Evolutionary conservation across 2,797 vertebrate species (phyloP).

Genomic region (Esox lucius): DNA sequence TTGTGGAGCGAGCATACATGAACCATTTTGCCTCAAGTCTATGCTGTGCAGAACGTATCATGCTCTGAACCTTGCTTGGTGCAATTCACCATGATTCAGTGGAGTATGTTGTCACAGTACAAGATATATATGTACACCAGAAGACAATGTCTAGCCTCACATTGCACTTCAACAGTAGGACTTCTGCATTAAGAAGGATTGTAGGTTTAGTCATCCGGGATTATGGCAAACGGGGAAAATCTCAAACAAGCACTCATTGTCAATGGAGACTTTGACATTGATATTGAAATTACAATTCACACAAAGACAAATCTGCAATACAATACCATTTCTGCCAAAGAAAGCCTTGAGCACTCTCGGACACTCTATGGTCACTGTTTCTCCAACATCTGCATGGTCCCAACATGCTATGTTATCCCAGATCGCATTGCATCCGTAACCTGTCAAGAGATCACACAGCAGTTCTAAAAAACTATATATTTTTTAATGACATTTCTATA

Average conservation of each 20-base stretch:
- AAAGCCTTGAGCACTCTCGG: slow-evolving; percentile 77
- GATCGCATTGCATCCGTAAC: slow-evolving; percentile 74
- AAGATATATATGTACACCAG: background rate
- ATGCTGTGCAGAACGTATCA: slow-evolving; percentile 11
- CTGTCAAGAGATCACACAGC: slow-evolving; percentile 36
- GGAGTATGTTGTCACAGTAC: background rate
- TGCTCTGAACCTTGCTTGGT: background rate
- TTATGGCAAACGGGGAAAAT: background rate
- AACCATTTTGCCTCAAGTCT: slow-evolving; percentile 10
- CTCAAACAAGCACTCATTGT: background rate
- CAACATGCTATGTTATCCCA: slow-evolving; percentile 93
- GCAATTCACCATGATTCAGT: slow-evolving; percentile 1
- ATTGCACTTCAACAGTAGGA: background rate
- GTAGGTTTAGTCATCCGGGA: background rate
- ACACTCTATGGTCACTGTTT: slow-evolving; percentile 84
- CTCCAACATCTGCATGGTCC: slow-evolving; percentile 76
- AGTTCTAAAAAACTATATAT: background rate
- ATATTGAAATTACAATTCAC: background rate
- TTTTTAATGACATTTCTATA: background rate
- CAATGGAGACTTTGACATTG: slow-evolving; percentile 7
- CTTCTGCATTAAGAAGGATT: background rate
- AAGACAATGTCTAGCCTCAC: background rate
- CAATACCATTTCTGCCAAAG: slow-evolving; percentile 78
- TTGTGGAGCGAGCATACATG: background rate
- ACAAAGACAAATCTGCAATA: background rate